Conservation (phyloP, 2,113 vertebrate species). For the Pachyramphus minor region DNA sequence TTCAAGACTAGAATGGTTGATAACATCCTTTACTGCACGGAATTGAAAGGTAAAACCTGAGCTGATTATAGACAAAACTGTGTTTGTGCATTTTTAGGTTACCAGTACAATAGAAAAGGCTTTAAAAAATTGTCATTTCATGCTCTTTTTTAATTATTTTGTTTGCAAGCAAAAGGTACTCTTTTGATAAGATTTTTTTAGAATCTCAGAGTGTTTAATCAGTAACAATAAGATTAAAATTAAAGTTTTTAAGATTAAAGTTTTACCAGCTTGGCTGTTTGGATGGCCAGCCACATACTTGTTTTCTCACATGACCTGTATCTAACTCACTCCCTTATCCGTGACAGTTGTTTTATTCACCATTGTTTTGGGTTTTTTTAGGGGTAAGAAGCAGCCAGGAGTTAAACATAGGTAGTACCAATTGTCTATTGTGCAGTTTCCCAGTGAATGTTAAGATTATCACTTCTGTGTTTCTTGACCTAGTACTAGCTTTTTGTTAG, state of each 20-base stretch:
- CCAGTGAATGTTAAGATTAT: background rate
- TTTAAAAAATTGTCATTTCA: background rate
- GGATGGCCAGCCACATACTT: background rate
- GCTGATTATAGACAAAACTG: background rate
- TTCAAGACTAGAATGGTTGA: background rate
- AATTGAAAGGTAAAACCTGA: background rate
- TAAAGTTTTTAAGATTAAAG: slow-evolving; percentile 8
- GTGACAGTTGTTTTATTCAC: background rate
- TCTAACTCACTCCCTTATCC: background rate
- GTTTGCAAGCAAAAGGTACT: background rate
- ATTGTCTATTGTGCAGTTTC: background rate
- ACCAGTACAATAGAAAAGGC: background rate
- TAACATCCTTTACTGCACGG: background rate
- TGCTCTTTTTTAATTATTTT: background rate
- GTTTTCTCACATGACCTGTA: background rate
- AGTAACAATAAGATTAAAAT: slow-evolving; percentile 1
- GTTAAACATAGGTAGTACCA: background rate
- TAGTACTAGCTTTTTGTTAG: background rate
- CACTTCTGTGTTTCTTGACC: background rate
- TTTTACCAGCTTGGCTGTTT: slow-evolving; percentile 4
- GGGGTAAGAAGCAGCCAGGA: background rate
- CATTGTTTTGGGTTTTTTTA: background rate
- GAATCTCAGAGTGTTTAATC: background rate
- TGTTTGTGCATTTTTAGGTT: background rate
- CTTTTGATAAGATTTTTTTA: background rate